Conservation (phyloP, 2,797 vertebrate genomes). For the Pristis pectinata region DNA sequence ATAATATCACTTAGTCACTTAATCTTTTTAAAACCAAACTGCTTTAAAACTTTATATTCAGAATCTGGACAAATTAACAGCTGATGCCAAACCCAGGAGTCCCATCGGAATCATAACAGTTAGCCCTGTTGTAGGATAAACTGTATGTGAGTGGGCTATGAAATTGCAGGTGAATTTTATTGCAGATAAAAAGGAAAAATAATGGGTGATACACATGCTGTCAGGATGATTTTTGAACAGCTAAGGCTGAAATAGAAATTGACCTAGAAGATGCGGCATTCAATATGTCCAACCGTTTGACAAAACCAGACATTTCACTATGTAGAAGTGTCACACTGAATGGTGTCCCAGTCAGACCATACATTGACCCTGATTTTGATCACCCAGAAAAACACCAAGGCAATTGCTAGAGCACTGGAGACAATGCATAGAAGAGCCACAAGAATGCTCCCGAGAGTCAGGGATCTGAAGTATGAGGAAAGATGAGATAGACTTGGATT, state of each 20-base stretch:
- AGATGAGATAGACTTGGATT: background rate
- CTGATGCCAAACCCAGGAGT: background rate
- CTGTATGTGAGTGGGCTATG: background rate
- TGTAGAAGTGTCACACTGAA: background rate
- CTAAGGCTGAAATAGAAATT: background rate
- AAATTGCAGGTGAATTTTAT: background rate
- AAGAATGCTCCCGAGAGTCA: background rate
- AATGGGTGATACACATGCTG: background rate
- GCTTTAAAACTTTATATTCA: background rate
- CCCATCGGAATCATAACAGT: background rate
- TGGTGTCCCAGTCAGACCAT: background rate
- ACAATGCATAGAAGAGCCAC: background rate
- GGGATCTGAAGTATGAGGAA: background rate
- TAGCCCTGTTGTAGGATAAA: background rate
- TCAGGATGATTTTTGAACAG: background rate
- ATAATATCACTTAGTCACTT: background rate
- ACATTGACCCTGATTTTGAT: background rate
- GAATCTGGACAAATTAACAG: background rate
- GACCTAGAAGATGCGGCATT: background rate
- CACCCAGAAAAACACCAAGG: background rate
- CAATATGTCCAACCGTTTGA: background rate
- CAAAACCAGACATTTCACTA: background rate
- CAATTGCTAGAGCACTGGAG: background rate
- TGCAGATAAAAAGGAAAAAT: background rate
- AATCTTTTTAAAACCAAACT: background rate